phyloP scores from a whole-genome alignment of 2,797 vertebrate species.

The Sitta carolinensis region DNA sequence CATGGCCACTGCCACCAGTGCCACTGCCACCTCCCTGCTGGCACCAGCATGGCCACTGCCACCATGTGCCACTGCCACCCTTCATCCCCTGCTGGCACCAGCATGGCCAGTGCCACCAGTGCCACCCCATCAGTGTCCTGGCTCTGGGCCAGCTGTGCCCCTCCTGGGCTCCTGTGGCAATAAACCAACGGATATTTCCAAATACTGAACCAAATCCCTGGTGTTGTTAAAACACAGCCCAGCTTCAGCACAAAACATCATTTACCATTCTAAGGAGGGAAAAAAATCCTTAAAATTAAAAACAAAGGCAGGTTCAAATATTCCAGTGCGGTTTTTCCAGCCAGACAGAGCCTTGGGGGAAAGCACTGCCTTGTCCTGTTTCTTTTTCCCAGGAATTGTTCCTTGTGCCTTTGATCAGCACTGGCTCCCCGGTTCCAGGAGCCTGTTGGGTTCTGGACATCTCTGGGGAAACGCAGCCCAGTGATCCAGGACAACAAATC shows the following conservation, averaged over 20 bases:
- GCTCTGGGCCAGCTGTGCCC: no score
- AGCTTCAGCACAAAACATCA: accelerated
- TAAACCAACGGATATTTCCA: accelerated
- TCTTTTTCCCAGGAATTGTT: accelerated
- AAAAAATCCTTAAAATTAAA: not conserved
- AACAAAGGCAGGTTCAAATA: accelerated
- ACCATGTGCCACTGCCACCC: no score
- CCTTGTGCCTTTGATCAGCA: not conserved
- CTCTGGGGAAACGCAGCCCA: not conserved
- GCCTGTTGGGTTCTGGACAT: not conserved
- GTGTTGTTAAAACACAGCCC: accelerated
- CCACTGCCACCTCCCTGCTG: no score
- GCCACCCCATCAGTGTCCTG: no score
- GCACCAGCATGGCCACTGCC: no score
- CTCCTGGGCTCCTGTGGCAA: not conserved
- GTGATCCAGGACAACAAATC: not conserved
- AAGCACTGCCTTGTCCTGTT: not conserved
- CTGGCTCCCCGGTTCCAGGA: accelerated
- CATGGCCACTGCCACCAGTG: no score
- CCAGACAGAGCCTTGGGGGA: accelerated
- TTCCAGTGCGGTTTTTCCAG: no score
- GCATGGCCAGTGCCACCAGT: no score
- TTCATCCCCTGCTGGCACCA: no score
- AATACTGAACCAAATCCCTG: accelerated
- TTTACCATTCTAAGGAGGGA: accelerated